A percentile compares a stretch with the other conserved stretches of the same genome.
phyloP scores from a whole-genome alignment of 2,113 vertebrate species.

The Paraplagusia blochii region DNA sequence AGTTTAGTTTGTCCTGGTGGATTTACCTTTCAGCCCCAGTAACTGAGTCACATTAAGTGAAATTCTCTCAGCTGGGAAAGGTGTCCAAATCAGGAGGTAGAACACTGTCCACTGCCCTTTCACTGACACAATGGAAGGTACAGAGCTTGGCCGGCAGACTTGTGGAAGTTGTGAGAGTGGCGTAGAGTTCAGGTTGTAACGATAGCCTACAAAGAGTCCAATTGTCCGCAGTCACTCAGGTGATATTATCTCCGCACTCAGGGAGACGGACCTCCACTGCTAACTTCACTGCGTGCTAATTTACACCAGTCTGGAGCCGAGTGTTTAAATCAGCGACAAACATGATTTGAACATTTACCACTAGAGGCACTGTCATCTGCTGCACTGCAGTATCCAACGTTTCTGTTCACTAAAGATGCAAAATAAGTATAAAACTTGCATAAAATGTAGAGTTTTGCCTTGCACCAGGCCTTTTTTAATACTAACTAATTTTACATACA shows the following conservation, averaged over 20 bases:
- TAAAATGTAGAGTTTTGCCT: neutral
- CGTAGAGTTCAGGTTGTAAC: conserved; percentile 57
- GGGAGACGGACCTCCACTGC: conserved; percentile 48
- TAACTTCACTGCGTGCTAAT: conserved; percentile 55
- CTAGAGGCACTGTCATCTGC: conserved; percentile 18
- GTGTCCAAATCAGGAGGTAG: conserved; percentile 59
- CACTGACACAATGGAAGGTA: conserved; percentile 71
- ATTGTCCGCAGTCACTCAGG: conserved; percentile 63
- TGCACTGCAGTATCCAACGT: conserved; percentile 4
- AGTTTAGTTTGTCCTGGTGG: conserved; percentile 37
- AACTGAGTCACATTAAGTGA: conserved; percentile 35
- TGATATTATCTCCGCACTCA: conserved; percentile 61
- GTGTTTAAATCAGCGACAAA: conserved; percentile 11
- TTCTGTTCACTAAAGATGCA: neutral
- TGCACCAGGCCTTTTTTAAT: too few relatives aligned
- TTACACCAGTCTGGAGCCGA: conserved; percentile 32
- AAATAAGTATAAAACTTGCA: neutral
- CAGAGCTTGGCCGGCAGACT: conserved; percentile 62
- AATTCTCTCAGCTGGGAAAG: conserved; percentile 29
- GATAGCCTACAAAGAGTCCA: conserved; percentile 65
- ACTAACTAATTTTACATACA: too few relatives aligned
- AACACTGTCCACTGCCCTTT: conserved; percentile 72
- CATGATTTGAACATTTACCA: conserved; percentile 7
- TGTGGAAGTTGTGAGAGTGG: conserved; percentile 55
- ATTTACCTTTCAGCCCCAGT: conserved; percentile 38